Percentiles rank a stretch among this genome's conserved stretches.
Evolutionary conservation across 2,888 invertebrate genomes (phyloP).

Genomic region (Drosophila subsilvestris): DNA sequence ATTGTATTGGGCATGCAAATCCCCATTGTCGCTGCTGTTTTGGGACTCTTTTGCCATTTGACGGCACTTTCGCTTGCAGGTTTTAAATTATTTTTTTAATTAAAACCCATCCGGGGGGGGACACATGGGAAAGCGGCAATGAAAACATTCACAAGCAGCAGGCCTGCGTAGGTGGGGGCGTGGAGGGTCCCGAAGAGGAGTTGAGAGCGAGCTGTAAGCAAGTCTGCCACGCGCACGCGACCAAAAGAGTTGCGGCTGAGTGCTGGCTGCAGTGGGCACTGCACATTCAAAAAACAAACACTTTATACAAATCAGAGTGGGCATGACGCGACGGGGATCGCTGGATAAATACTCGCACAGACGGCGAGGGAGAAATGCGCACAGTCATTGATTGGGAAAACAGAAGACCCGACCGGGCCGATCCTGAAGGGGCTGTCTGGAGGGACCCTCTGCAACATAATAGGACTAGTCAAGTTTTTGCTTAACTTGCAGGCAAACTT

Average conservation of each 20-base stretch:
- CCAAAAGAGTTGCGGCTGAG: constrained; percentile 51
- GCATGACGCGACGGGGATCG: constrained; percentile 25
- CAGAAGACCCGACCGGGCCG: neutral
- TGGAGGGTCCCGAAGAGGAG: neutral
- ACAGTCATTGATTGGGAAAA: constrained; percentile 39
- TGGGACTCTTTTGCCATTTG: constrained; percentile 36
- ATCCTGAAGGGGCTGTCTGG: neutral
- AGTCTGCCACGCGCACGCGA: constrained; percentile 58
- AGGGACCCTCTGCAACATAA: neutral
- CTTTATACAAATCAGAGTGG: constrained; percentile 49
- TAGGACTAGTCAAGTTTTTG: neutral
- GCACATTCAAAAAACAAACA: constrained; percentile 31
- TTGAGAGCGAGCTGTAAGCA: constrained; percentile 26
- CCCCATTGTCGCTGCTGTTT: constrained; percentile 44
- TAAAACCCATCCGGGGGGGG: constrained; percentile 29
- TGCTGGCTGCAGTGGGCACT: constrained; percentile 1
- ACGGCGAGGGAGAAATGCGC: constrained; percentile 38
- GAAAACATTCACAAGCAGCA: constrained; percentile 63
- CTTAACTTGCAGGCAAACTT: constrained; percentile 38
- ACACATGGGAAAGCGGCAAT: constrained; percentile 52
- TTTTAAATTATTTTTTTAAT: constrained; percentile 46
- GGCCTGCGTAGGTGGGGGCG: neutral
- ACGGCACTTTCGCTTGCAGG: constrained; percentile 48
- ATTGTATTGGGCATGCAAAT: constrained; percentile 44
- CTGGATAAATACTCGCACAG: constrained; percentile 37